phyloP scores from a whole-genome alignment of 2,797 vertebrate species.

The Labeo calbasu region DNA sequence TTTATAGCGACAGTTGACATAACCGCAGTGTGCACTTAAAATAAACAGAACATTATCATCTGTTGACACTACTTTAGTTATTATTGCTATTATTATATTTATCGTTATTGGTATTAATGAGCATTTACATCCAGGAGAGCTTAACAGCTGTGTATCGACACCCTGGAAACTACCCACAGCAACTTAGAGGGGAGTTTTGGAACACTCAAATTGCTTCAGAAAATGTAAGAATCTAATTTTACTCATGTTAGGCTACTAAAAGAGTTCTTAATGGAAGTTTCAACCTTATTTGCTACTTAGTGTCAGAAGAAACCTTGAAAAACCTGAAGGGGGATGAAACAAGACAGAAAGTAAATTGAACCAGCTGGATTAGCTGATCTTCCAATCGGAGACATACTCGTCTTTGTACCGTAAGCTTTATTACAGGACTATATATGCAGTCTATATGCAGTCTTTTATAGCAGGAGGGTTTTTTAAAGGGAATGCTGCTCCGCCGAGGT shows the following conservation, averaged over 20 bases:
- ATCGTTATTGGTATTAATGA: neutral
- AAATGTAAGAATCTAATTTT: neutral
- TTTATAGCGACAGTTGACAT: too few species aligned
- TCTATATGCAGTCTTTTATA: neutral
- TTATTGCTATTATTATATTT: neutral
- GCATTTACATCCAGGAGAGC: neutral
- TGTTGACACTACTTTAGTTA: neutral
- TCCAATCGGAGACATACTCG: neutral
- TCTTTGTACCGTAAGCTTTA: neutral
- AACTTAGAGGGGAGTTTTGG: neutral
- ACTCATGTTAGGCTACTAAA: neutral
- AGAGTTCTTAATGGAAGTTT: neutral
- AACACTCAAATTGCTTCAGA: neutral
- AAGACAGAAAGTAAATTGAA: neutral
- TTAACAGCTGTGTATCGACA: neutral
- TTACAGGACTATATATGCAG: neutral
- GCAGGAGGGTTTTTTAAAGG: neutral
- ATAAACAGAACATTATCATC: neutral
- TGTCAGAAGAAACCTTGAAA: constrained; percentile 8
- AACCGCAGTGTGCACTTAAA: neutral
- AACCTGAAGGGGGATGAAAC: neutral
- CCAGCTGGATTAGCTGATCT: constrained; percentile 2
- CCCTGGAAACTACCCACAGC: neutral
- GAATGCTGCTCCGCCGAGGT: neutral
- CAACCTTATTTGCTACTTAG: neutral